phyloP scores from a whole-genome alignment of 2,797 vertebrate species.

The Smutsia temminckii region DNA sequence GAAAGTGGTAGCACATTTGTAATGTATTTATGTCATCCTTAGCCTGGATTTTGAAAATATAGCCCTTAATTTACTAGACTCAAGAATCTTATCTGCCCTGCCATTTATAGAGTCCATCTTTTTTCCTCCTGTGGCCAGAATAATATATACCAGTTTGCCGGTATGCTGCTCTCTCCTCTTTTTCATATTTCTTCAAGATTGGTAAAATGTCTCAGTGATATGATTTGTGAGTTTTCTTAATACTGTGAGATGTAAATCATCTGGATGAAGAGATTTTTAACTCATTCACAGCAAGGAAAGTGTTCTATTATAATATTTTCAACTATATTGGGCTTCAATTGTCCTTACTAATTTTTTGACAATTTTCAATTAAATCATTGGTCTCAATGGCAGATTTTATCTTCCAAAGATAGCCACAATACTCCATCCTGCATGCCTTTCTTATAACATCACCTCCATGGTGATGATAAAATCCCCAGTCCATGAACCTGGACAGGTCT shows the following conservation, averaged over 20 bases:
- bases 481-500: background rate
- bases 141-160: background rate
- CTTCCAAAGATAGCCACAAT: slow-evolving; percentile 16
- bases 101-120: background rate
- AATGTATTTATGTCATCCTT: background rate
- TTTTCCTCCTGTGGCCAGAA: slow-evolving; percentile 9
- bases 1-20: background rate
- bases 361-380: background rate
- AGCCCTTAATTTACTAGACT: slow-evolving; percentile 18
- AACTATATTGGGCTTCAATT: slow-evolving; percentile 8
- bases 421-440: background rate
- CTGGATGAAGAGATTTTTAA: background rate
- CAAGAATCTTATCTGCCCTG: background rate
- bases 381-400: background rate
- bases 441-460: background rate
- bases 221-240: slow-evolving; percentile 37
- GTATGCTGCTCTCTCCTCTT: background rate
- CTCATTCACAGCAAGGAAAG: background rate
- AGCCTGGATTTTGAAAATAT: slow-evolving; percentile 33
- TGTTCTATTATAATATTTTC: background rate
- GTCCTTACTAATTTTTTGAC: background rate
- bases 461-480: background rate
- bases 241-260: background rate
- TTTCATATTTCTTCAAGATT: slow-evolving; percentile 38
- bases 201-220: background rate